Evolutionary conservation across 2,888 invertebrate genomes (phyloP).

Genomic region (Rhabditoides inermis): DNA sequence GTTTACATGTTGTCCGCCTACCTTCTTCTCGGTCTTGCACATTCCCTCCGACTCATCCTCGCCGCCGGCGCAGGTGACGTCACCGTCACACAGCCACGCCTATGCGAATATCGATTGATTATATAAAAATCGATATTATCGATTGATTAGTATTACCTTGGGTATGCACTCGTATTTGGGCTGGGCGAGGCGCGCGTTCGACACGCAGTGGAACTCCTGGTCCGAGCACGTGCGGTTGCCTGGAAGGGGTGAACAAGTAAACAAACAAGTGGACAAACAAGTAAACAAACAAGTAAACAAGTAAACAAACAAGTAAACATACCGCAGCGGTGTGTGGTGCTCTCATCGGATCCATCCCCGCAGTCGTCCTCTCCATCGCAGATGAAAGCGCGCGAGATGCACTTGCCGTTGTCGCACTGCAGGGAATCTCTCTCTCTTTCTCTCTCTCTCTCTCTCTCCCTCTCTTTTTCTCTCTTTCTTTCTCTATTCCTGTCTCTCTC

Average conservation of each 20-base stretch:
- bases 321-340: constrained; percentile 40
- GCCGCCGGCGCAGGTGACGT: constrained; percentile 66
- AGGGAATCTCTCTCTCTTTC: no score
- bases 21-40: constrained; percentile 41
- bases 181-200: constrained; percentile 52
- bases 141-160: no score
- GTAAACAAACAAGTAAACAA: not conserved
- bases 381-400: constrained; percentile 49
- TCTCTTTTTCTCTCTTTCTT: no score
- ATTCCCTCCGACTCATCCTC: constrained; percentile 63
- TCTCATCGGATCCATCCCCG: constrained; percentile 46
- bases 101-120: constrained; percentile 74
- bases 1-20: constrained; percentile 63
- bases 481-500: no score
- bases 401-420: constrained; percentile 54
- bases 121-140: no score
- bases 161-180: constrained; percentile 64
- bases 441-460: no score
- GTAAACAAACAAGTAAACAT: not conserved
- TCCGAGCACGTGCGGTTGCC: constrained; percentile 78
- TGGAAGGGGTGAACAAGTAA: not conserved
- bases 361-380: constrained; percentile 50
- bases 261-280: not conserved
- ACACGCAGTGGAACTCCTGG: constrained; percentile 55
- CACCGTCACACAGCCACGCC: constrained; percentile 91